These are phyloP conservation scores for Leuciscus idus DNA, from an alignment of 2,113 vertebrate species.

Conservation along the genomic window DNA sequence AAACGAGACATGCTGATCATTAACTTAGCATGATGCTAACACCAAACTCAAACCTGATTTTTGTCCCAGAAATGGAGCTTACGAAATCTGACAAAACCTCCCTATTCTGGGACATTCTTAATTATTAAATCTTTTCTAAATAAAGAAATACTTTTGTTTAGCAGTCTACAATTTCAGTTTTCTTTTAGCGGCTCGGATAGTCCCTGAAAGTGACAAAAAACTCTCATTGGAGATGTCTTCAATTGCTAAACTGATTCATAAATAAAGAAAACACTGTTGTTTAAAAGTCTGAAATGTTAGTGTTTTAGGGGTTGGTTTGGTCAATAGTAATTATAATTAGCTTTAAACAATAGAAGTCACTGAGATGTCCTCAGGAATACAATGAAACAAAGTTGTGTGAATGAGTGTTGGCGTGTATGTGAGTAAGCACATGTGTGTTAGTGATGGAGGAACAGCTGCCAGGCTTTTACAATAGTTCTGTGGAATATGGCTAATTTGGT, in stretches of 20 bases:
- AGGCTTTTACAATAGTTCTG: slow-evolving; percentile 26
- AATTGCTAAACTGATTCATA: not conserved
- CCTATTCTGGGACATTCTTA: too few species aligned
- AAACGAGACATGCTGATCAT: too few species aligned
- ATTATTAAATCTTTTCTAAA: too few species aligned
- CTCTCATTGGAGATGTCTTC: not conserved
- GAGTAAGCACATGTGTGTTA: slow-evolving; percentile 11
- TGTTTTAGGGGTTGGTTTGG: not conserved
- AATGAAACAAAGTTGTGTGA: not conserved
- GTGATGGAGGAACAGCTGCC: slow-evolving; percentile 25
- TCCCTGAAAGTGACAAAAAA: not conserved
- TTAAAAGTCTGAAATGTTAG: not conserved
- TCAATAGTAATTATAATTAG: not conserved
- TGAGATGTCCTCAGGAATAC: not conserved
- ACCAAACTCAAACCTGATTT: too few species aligned
- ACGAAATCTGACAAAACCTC: too few species aligned
- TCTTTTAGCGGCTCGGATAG: not conserved
- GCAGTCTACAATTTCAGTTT: too few species aligned
- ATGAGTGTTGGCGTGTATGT: not conserved
- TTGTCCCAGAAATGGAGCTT: too few species aligned
- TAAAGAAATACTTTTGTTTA: too few species aligned
- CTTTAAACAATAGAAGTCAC: not conserved
- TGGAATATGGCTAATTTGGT: slow-evolving; percentile 51
- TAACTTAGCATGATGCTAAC: too few species aligned
- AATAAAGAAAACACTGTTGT: not conserved